A percentile compares a stretch with the other conserved stretches of the same genome.
phyloP scores from a whole-genome alignment of 2,888 invertebrate species.

The Gymnoscelis rufifasciata region DNA sequence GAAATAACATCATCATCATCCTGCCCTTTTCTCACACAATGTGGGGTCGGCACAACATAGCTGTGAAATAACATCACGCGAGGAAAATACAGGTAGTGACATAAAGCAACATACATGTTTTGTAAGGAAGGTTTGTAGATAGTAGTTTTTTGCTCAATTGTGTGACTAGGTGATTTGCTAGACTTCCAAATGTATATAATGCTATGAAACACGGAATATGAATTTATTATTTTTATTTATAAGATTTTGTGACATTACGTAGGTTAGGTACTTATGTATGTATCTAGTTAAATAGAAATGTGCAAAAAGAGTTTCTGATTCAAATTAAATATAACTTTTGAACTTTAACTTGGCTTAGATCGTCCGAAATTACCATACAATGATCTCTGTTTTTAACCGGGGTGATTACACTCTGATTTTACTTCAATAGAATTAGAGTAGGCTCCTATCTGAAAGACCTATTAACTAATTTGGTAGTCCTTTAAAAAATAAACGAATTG shows the following conservation, averaged over 20 bases:
- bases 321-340: too few species aligned
- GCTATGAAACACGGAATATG: background rate
- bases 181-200: slow-evolving; percentile 28
- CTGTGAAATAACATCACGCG: too few species aligned
- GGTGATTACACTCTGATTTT: background rate
- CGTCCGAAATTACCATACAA: background rate
- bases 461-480: background rate
- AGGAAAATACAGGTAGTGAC: background rate
- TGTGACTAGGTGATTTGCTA: slow-evolving; percentile 46
- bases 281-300: too few species aligned
- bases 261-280: too few species aligned
- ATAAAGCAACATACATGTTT: background rate
- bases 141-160: slow-evolving; percentile 63
- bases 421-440: too few species aligned
- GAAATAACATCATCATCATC: too few species aligned
- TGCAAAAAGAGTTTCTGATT: too few species aligned
- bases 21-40: too few species aligned
- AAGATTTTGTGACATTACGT: background rate
- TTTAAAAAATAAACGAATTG: background rate
- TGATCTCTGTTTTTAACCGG: background rate
- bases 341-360: background rate
- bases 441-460: too few species aligned
- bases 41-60: too few species aligned
- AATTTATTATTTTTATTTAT: background rate
- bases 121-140: background rate